A percentile compares a stretch with the other conserved stretches of the same genome.
These are phyloP conservation scores for Halcyon malimbica DNA, from an alignment of 2,113 vertebrate species.

Conservation along the genomic window DNA sequence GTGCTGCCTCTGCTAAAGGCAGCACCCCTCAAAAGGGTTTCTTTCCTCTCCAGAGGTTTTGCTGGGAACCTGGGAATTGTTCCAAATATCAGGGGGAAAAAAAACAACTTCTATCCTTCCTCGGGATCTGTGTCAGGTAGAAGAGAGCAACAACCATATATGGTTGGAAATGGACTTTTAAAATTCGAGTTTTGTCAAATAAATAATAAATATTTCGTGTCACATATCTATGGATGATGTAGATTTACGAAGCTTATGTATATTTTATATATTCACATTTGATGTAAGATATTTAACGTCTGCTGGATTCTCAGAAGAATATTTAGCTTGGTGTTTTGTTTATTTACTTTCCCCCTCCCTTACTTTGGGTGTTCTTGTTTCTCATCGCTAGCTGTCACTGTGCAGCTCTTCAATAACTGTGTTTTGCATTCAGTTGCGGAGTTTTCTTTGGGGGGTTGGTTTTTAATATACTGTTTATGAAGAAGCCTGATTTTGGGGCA, in stretches of 20 bases:
- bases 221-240: neutral
- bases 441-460: conserved; percentile 57
- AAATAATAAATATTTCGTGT: neutral
- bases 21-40: neutral
- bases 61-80: neutral
- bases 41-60: neutral
- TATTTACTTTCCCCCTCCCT: neutral
- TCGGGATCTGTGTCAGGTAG: neutral
- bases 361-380: neutral
- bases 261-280: neutral
- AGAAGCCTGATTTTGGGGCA: neutral
- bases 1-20: neutral
- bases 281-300: neutral
- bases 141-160: neutral
- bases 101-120: neutral
- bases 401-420: conserved; percentile 7
- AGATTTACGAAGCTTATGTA: neutral
- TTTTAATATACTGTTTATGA: conserved; percentile 59
- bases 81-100: neutral
- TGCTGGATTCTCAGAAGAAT: neutral
- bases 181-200: neutral
- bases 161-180: neutral
- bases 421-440: neutral
- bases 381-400: neutral
- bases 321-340: neutral